phyloP scores from a whole-genome alignment of 2,797 vertebrate species.

The Iguana delicatissima region DNA sequence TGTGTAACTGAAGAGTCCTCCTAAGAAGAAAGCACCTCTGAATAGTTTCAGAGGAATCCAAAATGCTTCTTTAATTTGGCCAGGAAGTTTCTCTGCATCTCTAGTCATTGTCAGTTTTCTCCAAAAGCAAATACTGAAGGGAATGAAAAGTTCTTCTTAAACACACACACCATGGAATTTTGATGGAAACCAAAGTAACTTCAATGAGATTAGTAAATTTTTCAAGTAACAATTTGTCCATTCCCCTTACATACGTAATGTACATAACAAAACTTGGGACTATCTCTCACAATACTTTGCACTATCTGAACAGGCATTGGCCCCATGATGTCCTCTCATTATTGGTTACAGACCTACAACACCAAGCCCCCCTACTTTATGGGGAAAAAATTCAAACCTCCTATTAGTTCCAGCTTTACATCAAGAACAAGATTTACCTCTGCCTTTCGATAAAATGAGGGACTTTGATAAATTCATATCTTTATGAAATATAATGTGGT shows the following conservation, averaged over 20 bases:
- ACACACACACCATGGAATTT: neutral
- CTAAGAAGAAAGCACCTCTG: neutral
- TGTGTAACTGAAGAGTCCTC: neutral
- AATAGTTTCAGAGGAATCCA: neutral
- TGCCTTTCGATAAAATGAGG: neutral
- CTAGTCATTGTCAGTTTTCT: neutral
- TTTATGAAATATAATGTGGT: neutral
- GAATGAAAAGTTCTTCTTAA: neutral
- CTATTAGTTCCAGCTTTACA: neutral
- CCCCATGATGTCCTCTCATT: neutral
- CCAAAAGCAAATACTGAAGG: neutral
- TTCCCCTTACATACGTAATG: neutral
- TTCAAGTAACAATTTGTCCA: neutral
- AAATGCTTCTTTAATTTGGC: neutral
- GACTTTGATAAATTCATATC: neutral
- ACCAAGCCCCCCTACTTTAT: no score
- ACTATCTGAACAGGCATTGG: neutral
- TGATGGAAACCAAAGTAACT: neutral
- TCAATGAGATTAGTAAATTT: neutral
- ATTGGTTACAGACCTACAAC: neutral
- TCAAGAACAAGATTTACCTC: neutral
- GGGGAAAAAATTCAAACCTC: neutral
- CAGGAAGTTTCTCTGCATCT: neutral
- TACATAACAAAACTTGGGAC: neutral
- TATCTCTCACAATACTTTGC: neutral